Conservation (phyloP, 2,113 vertebrate genomes). For the Phaetusa simplex region DNA sequence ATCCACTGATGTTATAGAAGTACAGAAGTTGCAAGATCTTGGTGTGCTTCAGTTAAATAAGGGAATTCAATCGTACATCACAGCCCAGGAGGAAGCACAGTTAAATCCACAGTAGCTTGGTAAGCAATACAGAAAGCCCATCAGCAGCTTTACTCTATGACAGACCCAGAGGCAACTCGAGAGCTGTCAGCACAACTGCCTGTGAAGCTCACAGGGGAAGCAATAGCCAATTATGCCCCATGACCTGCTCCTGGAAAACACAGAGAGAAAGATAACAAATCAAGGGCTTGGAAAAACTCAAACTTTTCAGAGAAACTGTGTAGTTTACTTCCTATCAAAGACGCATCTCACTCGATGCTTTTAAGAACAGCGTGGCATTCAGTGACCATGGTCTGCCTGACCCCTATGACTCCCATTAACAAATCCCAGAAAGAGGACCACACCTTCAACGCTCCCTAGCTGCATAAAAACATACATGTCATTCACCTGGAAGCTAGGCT, state of each 20-base stretch:
- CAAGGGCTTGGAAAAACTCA: background rate
- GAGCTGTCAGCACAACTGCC: conserved; percentile 26
- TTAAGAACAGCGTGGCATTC: background rate
- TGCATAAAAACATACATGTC: background rate
- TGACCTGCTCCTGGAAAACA: conserved; percentile 1
- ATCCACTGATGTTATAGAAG: background rate
- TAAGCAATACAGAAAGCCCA: conserved; percentile 33
- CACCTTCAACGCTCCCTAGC: background rate
- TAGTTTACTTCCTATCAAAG: background rate
- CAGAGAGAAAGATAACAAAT: conserved; percentile 30
- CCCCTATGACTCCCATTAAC: background rate
- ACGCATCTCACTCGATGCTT: background rate
- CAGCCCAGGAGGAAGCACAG: background rate
- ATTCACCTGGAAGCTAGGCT: background rate
- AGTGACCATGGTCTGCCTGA: background rate
- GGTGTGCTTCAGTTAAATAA: background rate
- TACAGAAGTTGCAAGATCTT: background rate
- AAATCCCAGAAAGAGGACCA: background rate
- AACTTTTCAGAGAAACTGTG: background rate
- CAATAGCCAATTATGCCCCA: conserved; percentile 29
- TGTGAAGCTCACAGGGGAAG: conserved; percentile 46
- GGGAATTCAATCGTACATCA: conserved; percentile 18
- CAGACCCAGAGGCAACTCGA: conserved; percentile 53
- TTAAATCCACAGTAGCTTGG: conserved; percentile 18
- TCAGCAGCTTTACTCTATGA: conserved; percentile 44